phyloP scores from a whole-genome alignment of 2,113 vertebrate species.

The Pyxicephalus adspersus region DNA sequence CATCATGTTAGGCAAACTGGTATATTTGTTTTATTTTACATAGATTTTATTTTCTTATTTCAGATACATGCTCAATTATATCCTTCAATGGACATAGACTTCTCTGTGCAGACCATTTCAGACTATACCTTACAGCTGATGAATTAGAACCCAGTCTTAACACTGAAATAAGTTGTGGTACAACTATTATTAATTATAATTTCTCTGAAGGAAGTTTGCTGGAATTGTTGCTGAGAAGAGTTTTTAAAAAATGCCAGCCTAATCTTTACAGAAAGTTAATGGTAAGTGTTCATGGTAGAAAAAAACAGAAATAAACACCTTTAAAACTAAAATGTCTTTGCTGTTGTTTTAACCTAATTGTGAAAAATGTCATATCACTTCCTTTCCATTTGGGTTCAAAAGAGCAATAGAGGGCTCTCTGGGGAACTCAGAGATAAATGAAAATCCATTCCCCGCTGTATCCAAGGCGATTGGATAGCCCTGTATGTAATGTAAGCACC shows the following conservation, averaged over 20 bases:
- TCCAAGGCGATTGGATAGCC: no score
- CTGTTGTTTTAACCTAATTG: no score
- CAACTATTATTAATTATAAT: conserved; percentile 42
- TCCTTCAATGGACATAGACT: conserved; percentile 52
- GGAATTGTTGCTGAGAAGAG: conserved; percentile 5
- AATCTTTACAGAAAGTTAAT: conserved; percentile 17
- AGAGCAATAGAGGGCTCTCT: no score
- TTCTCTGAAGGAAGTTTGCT: neutral
- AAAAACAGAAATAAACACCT: no score
- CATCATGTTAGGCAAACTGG: no score
- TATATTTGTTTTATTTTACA: no score
- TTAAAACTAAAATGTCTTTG: no score
- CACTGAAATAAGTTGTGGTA: conserved; percentile 43
- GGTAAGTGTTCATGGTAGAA: conserved; percentile 3
- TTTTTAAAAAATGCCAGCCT: conserved; percentile 31
- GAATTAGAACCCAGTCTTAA: conserved; percentile 15
- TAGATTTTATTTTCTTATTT: neutral
- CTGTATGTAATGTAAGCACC: no score
- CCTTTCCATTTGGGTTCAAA: no score
- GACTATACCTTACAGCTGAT: neutral
- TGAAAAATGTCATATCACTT: no score
- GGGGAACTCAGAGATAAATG: no score
- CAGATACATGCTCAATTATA: conserved; percentile 5
- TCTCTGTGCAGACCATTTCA: conserved; percentile 19
- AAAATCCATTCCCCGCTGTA: no score